A percentile compares a stretch with the other conserved stretches of the same genome.
Evolutionary conservation across 2,113 vertebrate species (phyloP).

Genomic region (Panurus biarmicus): DNA sequence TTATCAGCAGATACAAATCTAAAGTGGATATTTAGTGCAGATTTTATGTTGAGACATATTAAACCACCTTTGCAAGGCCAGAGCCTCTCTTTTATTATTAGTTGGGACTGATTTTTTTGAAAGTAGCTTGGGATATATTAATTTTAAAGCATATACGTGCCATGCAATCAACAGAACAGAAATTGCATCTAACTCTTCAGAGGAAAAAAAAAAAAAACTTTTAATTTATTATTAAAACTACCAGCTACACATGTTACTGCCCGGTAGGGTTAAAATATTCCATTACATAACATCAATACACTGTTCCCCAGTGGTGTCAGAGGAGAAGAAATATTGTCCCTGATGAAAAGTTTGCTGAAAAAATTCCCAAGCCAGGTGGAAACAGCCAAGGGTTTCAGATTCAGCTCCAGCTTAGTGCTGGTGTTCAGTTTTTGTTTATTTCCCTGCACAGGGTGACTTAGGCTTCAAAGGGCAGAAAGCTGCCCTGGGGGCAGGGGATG

Average conservation of each 20-base stretch:
- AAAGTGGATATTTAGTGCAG: not conserved
- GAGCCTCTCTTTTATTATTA: not conserved
- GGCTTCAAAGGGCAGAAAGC: not conserved
- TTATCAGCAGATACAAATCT: not conserved
- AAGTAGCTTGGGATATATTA: not conserved
- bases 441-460: not conserved
- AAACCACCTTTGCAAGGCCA: not conserved
- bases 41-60: not conserved
- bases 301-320: accelerated
- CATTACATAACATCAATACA: not conserved
- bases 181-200: not conserved
- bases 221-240: not conserved
- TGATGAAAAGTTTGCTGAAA: not conserved
- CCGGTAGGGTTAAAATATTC: not conserved
- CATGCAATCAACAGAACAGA: not conserved
- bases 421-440: not conserved
- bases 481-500: not conserved
- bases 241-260: not conserved
- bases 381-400: not conserved
- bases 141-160: not conserved
- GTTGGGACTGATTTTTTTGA: not conserved
- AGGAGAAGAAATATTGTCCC: not conserved
- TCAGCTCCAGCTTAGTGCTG: not conserved
- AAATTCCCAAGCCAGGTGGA: not conserved
- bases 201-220: not conserved